Conservation (phyloP, 1,140 invertebrate species). For the Rhopalosiphum padi region DNA sequence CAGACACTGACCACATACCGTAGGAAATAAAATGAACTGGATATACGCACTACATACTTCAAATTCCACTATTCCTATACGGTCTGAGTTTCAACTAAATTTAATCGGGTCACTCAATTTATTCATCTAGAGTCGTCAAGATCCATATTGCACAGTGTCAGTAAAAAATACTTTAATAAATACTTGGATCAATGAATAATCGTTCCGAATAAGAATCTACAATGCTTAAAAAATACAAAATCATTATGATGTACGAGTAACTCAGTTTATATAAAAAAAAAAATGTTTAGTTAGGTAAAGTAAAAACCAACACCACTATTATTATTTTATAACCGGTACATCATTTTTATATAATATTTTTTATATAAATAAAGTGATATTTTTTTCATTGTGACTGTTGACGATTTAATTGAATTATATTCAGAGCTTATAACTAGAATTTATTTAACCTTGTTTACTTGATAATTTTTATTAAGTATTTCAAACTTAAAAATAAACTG, state of each 20-base stretch:
- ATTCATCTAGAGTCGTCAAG: background rate
- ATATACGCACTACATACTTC: background rate
- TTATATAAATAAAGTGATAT: no score
- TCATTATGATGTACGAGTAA: no score
- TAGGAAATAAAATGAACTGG: background rate
- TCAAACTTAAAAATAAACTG: no score
- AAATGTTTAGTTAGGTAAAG: background rate
- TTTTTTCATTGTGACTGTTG: no score
- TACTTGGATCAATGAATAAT: background rate
- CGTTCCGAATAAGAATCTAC: background rate
- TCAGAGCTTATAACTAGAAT: no score
- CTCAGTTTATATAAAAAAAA: no score
- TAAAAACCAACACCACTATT: background rate
- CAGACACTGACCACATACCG: background rate
- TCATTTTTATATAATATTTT: no score
- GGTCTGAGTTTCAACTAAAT: background rate
- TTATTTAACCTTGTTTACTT: no score
- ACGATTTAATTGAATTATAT: no score
- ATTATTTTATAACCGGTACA: no score
- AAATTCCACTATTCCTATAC: background rate
- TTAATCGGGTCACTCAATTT: background rate
- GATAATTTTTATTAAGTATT: no score
- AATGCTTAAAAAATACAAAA: no score
- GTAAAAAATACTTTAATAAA: background rate
- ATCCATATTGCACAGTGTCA: background rate